These are phyloP conservation scores for Circaetus cinerascens DNA, from an alignment of 2,113 vertebrate species.

Conservation along the genomic window DNA sequence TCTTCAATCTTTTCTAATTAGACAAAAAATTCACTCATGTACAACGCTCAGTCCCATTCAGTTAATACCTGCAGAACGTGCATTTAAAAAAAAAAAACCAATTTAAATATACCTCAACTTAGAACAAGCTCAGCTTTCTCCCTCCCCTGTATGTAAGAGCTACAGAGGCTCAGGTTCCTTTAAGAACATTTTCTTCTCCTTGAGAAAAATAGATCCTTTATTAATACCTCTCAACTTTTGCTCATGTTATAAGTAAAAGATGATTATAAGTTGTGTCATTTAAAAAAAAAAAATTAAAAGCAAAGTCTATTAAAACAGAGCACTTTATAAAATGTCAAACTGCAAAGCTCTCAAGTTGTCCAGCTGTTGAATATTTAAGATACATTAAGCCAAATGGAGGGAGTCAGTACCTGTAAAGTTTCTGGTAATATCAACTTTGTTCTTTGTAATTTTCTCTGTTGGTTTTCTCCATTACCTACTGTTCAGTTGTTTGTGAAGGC, in stretches of 20 bases:
- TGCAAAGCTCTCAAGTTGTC: neutral
- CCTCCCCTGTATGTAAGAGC: neutral
- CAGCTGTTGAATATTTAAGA: neutral
- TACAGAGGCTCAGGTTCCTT: neutral
- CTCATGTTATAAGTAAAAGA: neutral
- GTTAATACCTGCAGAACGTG: neutral
- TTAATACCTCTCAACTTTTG: neutral
- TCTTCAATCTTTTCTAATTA: neutral
- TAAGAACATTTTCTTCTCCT: neutral
- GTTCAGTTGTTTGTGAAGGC: neutral
- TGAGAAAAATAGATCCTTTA: neutral
- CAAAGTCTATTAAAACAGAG: neutral
- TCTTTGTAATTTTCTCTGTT: conserved; percentile 29
- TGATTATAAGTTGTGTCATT: neutral
- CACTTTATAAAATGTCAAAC: neutral
- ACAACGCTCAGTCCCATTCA: neutral
- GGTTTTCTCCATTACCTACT: conserved; percentile 3
- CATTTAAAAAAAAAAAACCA: neutral
- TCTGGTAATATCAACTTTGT: neutral
- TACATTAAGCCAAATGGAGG: neutral
- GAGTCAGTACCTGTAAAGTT: neutral
- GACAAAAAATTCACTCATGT: neutral
- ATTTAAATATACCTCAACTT: neutral
- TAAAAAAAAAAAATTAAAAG: neutral
- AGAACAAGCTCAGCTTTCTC: neutral